A percentile compares a stretch with the other conserved stretches of the same genome.
phyloP scores from a whole-genome alignment of 2,888 invertebrate genomes.

The Alloscopus bannaensis region DNA sequence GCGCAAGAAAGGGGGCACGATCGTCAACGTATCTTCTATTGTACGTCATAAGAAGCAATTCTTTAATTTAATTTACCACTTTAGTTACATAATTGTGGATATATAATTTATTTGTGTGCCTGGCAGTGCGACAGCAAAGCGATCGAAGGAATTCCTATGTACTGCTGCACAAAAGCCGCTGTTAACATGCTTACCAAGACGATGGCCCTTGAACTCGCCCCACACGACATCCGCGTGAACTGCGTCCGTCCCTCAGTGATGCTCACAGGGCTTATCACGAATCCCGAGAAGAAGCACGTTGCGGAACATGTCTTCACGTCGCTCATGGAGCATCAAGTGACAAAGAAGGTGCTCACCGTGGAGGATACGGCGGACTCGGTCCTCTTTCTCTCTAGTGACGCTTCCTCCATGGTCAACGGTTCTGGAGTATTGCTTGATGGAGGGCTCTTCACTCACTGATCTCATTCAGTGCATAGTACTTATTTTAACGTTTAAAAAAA shows the following conservation, averaged over 20 bases:
- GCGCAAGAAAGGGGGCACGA: constrained; percentile 45
- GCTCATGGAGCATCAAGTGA: constrained; percentile 22
- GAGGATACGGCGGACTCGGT: constrained; percentile 54
- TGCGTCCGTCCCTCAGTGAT: constrained; percentile 53
- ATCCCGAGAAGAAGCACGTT: not conserved
- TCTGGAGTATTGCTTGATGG: constrained; percentile 49
- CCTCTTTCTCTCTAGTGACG: constrained; percentile 45
- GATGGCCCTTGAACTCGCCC: constrained; percentile 48
- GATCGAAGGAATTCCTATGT: constrained; percentile 27
- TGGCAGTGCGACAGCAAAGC: constrained; percentile 39
- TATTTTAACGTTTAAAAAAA: too few species aligned
- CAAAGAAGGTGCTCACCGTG: constrained; percentile 29
- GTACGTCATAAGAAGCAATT: constrained; percentile 11
- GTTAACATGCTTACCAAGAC: constrained; percentile 48
- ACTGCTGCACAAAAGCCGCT: constrained; percentile 54
- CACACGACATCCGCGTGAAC: constrained; percentile 49
- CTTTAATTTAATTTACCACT: not conserved
- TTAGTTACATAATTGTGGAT: not conserved
- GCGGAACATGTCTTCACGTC: constrained; percentile 10
- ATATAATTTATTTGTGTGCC: not conserved
- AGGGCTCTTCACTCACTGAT: constrained; percentile 38
- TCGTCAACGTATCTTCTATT: constrained; percentile 58
- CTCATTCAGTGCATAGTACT: constrained; percentile 19
- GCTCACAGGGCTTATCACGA: constrained; percentile 28
- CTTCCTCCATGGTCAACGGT: constrained; percentile 48